Base-by-base conservation (phyloP, 2,113 vertebrate genomes). In the Gnathochromis pfefferi region DNA sequence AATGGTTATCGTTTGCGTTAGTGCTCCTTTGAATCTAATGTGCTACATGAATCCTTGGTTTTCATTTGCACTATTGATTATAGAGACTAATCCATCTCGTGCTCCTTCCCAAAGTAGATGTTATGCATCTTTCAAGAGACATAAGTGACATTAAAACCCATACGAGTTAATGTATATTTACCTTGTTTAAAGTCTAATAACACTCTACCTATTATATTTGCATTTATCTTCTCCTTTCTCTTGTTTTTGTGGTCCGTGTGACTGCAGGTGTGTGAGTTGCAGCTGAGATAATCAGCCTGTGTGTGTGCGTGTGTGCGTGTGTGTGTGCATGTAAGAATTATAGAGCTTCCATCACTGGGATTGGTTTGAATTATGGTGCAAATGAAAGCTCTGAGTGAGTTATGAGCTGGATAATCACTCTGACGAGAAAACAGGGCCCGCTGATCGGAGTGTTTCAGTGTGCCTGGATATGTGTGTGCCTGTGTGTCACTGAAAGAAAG, bases 351-450 rank as follows among this genome's bases (percentile, higher is more conserved):
- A 68, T 94, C 90, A 70, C 84, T 73, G 87, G 83, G 85, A 82
- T 81, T 63, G 87, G 86, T 88, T 87, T 95, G 92, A 95, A 92
- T 94, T 94, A 95, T 92, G 51, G 90, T 81, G 91, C 89, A 92
- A 93, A 91, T 94, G 93, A 93, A 95, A 94, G 90, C 91, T 89
- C 87, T 63, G 88, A 93, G 93, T 94, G 95, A 95, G 90, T 95
- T 95, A 96, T 91, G 93, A 88, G 90, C 86, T 88, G 86, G 91
- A 95, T 95, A 95, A 95, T 95, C 92, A 96, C 90, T 90, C 83
- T 80, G 93, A 91, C 73, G 90, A 93, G 87, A 86, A 94, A 94
- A 92, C 91, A 91, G 91, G 87, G 42, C 81, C 79, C 38, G 75
- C 86, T 88, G 87, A 91, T 90, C 81, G 84, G 55, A 89, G 70